Percentiles rank a stretch among this genome's conserved stretches.
Conservation (phyloP, 2,888 invertebrate genomes). For the Agrilus mali region DNA sequence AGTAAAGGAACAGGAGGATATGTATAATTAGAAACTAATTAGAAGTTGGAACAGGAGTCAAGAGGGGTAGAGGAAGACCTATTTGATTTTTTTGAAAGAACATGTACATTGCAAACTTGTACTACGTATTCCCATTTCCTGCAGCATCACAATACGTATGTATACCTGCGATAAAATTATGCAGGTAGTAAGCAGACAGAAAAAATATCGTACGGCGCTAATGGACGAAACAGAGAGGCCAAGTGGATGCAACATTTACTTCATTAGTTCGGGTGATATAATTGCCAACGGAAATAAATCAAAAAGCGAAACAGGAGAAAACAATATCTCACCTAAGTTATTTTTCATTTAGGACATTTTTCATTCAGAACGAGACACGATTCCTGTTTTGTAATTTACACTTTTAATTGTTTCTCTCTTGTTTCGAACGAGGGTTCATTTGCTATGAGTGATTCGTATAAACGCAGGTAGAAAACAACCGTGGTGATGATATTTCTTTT, state of each 20-base stretch:
- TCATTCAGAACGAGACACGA: conserved; percentile 25
- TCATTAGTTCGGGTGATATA: conserved; percentile 27
- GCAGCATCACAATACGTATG: no score
- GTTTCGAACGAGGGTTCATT: conserved; percentile 19
- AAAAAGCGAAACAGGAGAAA: conserved; percentile 25
- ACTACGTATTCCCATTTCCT: no score
- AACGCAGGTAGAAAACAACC: conserved; percentile 11
- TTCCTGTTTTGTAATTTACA: conserved; percentile 31
- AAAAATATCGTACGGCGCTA: no score
- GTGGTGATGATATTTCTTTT: neutral
- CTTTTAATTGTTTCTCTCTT: conserved; percentile 33
- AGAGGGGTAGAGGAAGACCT: no score
- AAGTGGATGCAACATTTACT: conserved; percentile 1
- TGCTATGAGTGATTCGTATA: conserved; percentile 11
- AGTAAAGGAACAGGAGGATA: no score
- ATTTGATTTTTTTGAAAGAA: no score
- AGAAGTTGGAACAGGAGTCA: no score
- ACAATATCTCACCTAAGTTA: conserved; percentile 30
- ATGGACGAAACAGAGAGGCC: no score
- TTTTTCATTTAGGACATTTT: conserved; percentile 28
- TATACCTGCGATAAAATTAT: no score
- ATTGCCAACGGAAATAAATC: conserved; percentile 27
- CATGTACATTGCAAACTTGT: no score
- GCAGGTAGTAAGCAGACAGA: no score
- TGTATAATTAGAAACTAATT: no score